Percentiles rank a stretch among this genome's conserved stretches.
These are phyloP conservation scores for Drosophila willistoni DNA, from an alignment of 1,140 invertebrate species.

Conservation along the genomic window DNA sequence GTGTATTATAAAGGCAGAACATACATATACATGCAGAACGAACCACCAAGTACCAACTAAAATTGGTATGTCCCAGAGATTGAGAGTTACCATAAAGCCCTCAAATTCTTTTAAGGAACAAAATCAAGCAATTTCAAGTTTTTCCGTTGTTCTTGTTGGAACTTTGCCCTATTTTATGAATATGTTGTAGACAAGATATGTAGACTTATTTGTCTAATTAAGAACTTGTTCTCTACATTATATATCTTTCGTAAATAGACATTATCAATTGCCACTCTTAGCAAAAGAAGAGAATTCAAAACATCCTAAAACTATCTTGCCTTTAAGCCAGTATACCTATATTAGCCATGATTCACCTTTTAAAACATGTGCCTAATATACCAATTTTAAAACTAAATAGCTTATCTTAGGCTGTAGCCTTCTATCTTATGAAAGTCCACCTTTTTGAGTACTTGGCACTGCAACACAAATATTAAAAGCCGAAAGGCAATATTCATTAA, in stretches of 20 bases:
- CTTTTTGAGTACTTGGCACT: neutral
- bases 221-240: no score
- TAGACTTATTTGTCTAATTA: no score
- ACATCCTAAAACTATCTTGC: neutral
- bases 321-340: neutral
- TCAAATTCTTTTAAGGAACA: no score
- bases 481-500: constrained; percentile 76
- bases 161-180: no score
- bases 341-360: neutral
- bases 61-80: neutral
- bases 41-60: neutral
- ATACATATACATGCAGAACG: constrained; percentile 17
- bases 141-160: no score
- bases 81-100: neutral
- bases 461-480: constrained; percentile 68
- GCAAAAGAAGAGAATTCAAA: no score
- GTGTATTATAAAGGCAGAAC: constrained; percentile 35
- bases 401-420: neutral
- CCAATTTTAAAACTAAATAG: constrained; percentile 1
- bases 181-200: no score
- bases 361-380: neutral
- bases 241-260: no score
- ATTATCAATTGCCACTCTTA: no score
- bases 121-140: no score
- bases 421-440: constrained; percentile 6